Base-by-base conservation (phyloP, 1,140 invertebrate species). In the Homalodisca vitripennis region DNA sequence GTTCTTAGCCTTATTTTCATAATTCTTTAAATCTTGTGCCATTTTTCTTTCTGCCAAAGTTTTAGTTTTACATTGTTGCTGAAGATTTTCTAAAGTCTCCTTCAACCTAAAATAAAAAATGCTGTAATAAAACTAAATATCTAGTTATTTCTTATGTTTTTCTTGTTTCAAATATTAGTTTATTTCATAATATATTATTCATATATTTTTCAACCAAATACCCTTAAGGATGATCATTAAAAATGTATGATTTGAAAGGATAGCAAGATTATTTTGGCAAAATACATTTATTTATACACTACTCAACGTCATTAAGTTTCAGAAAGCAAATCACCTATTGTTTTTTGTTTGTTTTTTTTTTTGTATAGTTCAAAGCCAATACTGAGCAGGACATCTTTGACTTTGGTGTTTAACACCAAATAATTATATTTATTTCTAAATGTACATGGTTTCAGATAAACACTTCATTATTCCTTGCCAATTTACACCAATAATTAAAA, bases 31-130 rank as follows among this genome's bases (percentile, higher is more conserved):
- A 60, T 60, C 55, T 26, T 29, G 26, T 2, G 55, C 55, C 14
- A 27, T 27, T 10, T 60, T 60, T 27, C 55, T 60, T 27, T 60
- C 55, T 3, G 55, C 14, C 10, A 26, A 26, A 22, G 55, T 27
- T 27, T 27, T 60, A 24, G 26, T 60, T 27, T 10, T 30, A 29
- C 55, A 60, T 29, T 24, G 14, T 6, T 60, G 6, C 29, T 60
- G 22, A 22, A 60, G 27, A 6, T 26, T 30, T 60, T 29, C 24
- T 2, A 60, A 30, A 26, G 24, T 24, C 13, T 27, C 55, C 29
- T 60, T 60, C 26, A 60, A 60, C 26, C 55, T 60, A 12, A 60
- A 60, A 24, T 22, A 27, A 60, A 60, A 2, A 60, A 60, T 60
- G 22, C n/a, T n/a, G n/a, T n/a, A 41, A 41, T 17, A 41, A 6